Evolutionary conservation across 2,797 vertebrate species (phyloP).

Genomic region (Taeniopygia guttata): DNA sequence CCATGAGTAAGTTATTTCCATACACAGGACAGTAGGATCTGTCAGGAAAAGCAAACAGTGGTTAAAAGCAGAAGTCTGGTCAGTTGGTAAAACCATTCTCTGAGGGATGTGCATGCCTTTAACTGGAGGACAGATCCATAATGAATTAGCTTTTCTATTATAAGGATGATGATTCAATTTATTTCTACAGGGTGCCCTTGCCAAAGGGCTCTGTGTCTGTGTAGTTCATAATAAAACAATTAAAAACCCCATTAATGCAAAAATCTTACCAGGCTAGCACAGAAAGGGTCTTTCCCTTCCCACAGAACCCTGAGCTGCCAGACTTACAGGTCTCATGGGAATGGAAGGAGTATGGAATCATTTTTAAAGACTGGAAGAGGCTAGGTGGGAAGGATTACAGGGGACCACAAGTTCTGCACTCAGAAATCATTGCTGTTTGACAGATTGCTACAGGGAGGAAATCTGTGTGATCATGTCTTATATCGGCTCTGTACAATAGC

Average conservation of each 20-base stretch:
- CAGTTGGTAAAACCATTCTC: not conserved
- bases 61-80: not conserved
- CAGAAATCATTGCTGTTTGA: not conserved
- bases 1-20: constrained; percentile 37
- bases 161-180: constrained; percentile 16
- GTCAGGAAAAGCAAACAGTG: not conserved
- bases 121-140: constrained; percentile 15
- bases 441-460: not conserved
- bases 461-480: not conserved
- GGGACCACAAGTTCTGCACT: not conserved
- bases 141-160: constrained; percentile 37
- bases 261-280: not conserved
- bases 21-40: constrained; percentile 39
- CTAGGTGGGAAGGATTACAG: not conserved
- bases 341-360: not conserved
- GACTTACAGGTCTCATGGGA: not conserved
- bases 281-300: not conserved
- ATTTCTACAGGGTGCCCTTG: constrained; percentile 22
- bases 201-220: not conserved
- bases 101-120: not conserved
- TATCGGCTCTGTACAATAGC: not conserved
- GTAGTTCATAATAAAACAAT: constrained; percentile 15
- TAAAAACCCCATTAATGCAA: not conserved
- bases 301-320: not conserved
- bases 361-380: not conserved